These are phyloP conservation scores for Melieria crassipennis DNA, from an alignment of 2,888 invertebrate genomes.

Conservation along the genomic window DNA sequence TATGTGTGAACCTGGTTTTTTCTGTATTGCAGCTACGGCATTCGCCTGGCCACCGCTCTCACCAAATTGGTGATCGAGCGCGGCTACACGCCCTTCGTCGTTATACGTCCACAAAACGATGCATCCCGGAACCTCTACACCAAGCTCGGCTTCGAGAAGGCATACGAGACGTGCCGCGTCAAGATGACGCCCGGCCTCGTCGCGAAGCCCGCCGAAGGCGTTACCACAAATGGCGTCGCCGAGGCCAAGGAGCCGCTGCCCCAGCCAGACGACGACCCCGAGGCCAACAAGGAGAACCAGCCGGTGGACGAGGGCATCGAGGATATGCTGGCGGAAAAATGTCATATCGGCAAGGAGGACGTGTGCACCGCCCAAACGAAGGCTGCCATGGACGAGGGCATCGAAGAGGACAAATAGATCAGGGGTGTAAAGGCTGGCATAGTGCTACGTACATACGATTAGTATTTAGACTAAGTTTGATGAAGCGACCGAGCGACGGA, in stretches of 20 bases:
- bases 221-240: slow-evolving; percentile 47
- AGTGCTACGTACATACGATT: too few relatives aligned
- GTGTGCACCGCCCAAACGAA: slow-evolving; percentile 45
- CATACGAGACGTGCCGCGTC: slow-evolving; percentile 83
- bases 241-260: slow-evolving; percentile 45
- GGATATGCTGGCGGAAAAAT: slow-evolving; percentile 66
- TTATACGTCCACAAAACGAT: slow-evolving; percentile 87
- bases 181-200: slow-evolving; percentile 72
- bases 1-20: background rate
- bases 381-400: slow-evolving; percentile 62
- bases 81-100: slow-evolving; percentile 86
- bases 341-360: slow-evolving; percentile 64
- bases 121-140: slow-evolving; percentile 85
- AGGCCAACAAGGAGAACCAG: slow-evolving; percentile 53
- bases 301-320: slow-evolving; percentile 63
- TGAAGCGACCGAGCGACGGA: slow-evolving; percentile 38
- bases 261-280: slow-evolving; percentile 38
- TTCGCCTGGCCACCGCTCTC: slow-evolving; percentile 75
- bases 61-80: slow-evolving; percentile 75
- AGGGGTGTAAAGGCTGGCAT: background rate
- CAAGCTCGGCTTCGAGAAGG: slow-evolving; percentile 83
- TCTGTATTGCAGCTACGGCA: slow-evolving; percentile 69
- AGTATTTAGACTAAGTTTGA: slow-evolving; percentile 3
- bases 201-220: slow-evolving; percentile 33
- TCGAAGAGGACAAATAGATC: slow-evolving; percentile 62